A percentile compares a stretch with the other conserved stretches of the same genome.
phyloP scores from a whole-genome alignment of 2,888 invertebrate species.

The Tenthredo amoena region DNA sequence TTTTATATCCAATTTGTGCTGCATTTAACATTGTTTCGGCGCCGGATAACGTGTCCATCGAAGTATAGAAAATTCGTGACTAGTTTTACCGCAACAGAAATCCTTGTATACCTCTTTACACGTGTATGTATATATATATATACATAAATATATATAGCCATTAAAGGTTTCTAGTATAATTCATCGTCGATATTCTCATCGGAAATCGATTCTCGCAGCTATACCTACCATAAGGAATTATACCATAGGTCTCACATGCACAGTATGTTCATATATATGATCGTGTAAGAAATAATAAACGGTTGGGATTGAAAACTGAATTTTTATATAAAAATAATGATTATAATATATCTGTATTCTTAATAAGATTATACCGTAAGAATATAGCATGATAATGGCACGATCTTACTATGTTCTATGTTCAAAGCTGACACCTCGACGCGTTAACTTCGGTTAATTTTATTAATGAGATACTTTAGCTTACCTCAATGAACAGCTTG shows the following conservation, averaged over 20 bases:
- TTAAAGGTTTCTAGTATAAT: conserved; percentile 7
- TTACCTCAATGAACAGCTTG: neutral
- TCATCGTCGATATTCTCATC: neutral
- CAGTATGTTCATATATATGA: neutral
- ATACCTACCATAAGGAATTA: neutral
- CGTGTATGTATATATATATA: neutral
- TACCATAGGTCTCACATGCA: neutral
- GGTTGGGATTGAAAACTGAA: neutral
- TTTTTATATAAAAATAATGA: neutral
- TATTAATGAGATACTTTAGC: conserved; percentile 20
- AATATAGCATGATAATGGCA: too few species aligned
- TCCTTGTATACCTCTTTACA: neutral
- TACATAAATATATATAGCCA: neutral
- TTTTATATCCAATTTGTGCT: conserved; percentile 24
- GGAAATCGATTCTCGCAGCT: neutral
- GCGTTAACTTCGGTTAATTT: neutral
- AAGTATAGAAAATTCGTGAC: conserved; percentile 30
- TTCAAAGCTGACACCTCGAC: neutral
- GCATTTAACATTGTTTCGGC: conserved; percentile 8
- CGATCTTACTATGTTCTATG: too few species aligned
- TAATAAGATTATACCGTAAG: too few species aligned
- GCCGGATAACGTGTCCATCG: neutral
- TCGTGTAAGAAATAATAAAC: neutral
- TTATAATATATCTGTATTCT: neutral
- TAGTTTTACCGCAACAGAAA: neutral